phyloP scores from a whole-genome alignment of 2,797 vertebrate species.

The Acanthurus lineatus region DNA sequence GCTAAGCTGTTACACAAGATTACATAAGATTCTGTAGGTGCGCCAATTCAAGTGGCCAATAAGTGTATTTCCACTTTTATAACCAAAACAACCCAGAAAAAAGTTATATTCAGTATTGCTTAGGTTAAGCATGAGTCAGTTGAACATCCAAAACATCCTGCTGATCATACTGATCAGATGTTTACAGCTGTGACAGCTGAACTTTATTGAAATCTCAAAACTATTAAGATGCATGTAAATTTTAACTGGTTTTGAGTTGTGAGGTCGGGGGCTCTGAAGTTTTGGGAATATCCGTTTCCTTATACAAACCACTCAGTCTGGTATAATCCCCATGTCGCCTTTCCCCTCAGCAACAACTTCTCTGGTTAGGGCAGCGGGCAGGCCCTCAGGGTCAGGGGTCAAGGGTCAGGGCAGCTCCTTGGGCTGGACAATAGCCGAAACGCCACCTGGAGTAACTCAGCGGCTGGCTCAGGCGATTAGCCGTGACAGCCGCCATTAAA shows the following conservation, averaged over 20 bases:
- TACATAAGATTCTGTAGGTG: not conserved
- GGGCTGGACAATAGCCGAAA: slow-evolving; percentile 83
- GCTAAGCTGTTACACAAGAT: not conserved
- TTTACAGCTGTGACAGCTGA: slow-evolving; percentile 1
- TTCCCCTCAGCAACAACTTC: slow-evolving; percentile 74
- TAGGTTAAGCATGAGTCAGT: not conserved
- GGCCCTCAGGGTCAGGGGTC: slow-evolving; percentile 69
- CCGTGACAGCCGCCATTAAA: slow-evolving; percentile 82
- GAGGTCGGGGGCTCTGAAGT: slow-evolving; percentile 37
- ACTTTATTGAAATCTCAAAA: slow-evolving; percentile 15
- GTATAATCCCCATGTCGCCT: slow-evolving; percentile 77
- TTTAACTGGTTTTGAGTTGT: slow-evolving; percentile 40
- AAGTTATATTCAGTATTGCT: not conserved
- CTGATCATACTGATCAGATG: slow-evolving; percentile 13
- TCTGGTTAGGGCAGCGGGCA: slow-evolving; percentile 74
- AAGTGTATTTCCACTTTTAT: not conserved
- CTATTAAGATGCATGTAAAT: slow-evolving; percentile 44
- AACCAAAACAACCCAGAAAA: slow-evolving; percentile 6
- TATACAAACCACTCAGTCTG: slow-evolving; percentile 69
- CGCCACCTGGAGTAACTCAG: slow-evolving; percentile 88
- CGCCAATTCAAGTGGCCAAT: not conserved
- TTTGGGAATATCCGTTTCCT: slow-evolving; percentile 72
- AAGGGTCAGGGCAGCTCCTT: slow-evolving; percentile 79
- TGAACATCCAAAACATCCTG: not conserved
- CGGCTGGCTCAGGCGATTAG: slow-evolving; percentile 68